Base-by-base conservation (phyloP, 2,113 vertebrate genomes). In the Urocolius indicus region DNA sequence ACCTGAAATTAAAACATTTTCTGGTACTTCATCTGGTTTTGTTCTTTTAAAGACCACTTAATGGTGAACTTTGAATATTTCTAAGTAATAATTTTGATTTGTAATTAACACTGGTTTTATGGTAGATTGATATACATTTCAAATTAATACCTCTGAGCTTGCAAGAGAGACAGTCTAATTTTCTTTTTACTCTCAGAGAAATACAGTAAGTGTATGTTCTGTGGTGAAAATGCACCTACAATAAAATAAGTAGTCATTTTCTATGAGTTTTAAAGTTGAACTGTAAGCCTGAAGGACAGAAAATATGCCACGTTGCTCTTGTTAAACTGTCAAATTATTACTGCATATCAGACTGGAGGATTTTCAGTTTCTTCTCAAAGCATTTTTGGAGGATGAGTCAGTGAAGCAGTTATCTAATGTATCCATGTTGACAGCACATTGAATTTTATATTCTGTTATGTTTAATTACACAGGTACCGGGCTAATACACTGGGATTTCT, bases 361-460 rank as follows among this genome's bases (percentile, higher is more conserved):
- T 93, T 94, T 84, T 67, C 30, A 27, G 45, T 67, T 92, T 79
- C 90, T 93, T 90, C 57, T 75, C 69, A 72, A 38, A 57, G 54
- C 76, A 46, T 92, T 94, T 96, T 81, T 92, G 61, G 82, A 43
- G 34, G 54, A 52, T 91, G 63, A 94, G 30, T 84, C 45, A 92
- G 22, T 67, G 80, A 76, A 85, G 29, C 75, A 81, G 20, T 85
- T 96, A 90, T 34, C 45, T 57, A 69, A 59, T 58, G 26, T 58
- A 66, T 19, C 87, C 43, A 29, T 6, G 5, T 69, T 86, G 58
- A 74, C 63, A 69, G 58, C 76, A 86, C 26, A 9, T 10, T 20
- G 58, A 41, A 24, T 58, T 92, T 88, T 72, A 12, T n/a, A 16
- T 74, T 59, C 41, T 49, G 19, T 63, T 45, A 7, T 59, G 41